Conservation (phyloP, 35 echinoderm and acorn worm genomes). For the Heliocidaris erythrogramma region DNA sequence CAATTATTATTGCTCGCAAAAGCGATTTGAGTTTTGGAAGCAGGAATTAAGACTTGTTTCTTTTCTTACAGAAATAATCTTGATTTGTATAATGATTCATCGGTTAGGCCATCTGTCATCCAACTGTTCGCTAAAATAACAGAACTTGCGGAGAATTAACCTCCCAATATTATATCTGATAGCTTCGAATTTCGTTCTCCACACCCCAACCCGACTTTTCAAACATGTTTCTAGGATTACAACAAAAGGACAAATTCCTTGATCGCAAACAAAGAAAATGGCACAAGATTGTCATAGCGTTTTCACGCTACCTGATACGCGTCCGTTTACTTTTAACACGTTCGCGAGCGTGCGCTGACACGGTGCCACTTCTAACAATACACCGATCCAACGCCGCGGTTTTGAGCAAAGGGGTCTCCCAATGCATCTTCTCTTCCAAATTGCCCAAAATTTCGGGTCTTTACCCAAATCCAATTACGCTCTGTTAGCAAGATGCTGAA, state of each 20-base stretch:
- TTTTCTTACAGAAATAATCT: not conserved
- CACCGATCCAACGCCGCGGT: not conserved
- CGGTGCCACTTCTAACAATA: not conserved
- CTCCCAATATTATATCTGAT: not conserved
- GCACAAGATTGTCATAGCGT: not conserved
- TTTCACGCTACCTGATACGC: not conserved
- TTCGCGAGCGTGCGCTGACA: not conserved
- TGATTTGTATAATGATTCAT: not conserved
- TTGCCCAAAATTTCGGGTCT: slow-evolving; percentile 25
- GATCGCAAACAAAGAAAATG: not conserved
- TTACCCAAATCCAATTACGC: slow-evolving; percentile 33
- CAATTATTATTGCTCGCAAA: not conserved
- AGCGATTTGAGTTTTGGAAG: not conserved
- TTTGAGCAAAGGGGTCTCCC: not conserved
- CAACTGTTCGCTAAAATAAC: slow-evolving; percentile 25
- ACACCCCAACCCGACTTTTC: not conserved
- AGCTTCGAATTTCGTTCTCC: not conserved
- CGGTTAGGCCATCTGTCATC: slow-evolving; percentile 1
- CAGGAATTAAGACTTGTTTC: not conserved
- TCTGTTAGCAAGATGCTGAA: slow-evolving; percentile 39
- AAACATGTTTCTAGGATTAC: slow-evolving; percentile 18
- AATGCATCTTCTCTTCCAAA: slow-evolving; percentile 17
- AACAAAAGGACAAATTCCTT: not conserved
- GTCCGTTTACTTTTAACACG: slow-evolving; percentile 18
- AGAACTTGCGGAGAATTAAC: not conserved